These are phyloP conservation scores for Melanostoma scalare DNA, from an alignment of 2,888 invertebrate species.

Conservation along the genomic window DNA sequence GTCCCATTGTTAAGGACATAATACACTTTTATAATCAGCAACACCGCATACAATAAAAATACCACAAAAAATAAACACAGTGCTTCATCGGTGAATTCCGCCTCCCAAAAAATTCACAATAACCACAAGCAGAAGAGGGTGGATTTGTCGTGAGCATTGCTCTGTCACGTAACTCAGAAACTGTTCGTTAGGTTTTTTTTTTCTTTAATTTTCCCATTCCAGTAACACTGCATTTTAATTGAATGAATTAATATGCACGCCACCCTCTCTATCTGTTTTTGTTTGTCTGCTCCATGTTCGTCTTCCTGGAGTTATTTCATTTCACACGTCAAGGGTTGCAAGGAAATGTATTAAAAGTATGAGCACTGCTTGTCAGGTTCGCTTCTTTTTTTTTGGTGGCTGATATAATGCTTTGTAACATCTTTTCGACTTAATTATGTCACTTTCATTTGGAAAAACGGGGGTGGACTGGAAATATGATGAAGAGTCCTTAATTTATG, in stretches of 20 bases:
- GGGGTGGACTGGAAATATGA: slow-evolving; percentile 19
- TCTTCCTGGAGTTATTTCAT: slow-evolving; percentile 3
- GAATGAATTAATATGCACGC: slow-evolving; percentile 63
- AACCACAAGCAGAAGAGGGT: slow-evolving; percentile 20
- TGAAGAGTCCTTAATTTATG: slow-evolving; percentile 27
- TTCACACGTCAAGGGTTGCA: slow-evolving; percentile 20
- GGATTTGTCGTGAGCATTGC: slow-evolving; percentile 29
- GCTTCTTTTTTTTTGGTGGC: slow-evolving; percentile 14
- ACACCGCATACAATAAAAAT: slow-evolving; percentile 48
- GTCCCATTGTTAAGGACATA: slow-evolving; percentile 50
- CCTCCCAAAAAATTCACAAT: neutral
- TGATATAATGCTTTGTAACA: slow-evolving; percentile 44
- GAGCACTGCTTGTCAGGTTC: slow-evolving; percentile 25
- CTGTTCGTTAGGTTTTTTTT: slow-evolving; percentile 16
- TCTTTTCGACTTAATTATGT: slow-evolving; percentile 64
- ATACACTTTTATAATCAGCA: slow-evolving; percentile 51
- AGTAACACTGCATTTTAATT: slow-evolving; percentile 52
- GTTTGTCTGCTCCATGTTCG: slow-evolving; percentile 18
- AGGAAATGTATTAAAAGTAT: neutral
- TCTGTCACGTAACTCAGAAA: slow-evolving; percentile 52
- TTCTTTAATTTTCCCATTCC: neutral
- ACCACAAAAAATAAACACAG: slow-evolving; percentile 11
- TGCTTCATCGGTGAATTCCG: slow-evolving; percentile 12
- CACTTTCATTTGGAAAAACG: slow-evolving; percentile 19
- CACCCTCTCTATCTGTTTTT: slow-evolving; percentile 36